A percentile compares a stretch with the other conserved stretches of the same genome.
phyloP scores from a whole-genome alignment of 2,113 vertebrate species.

The Heteronetta atricapilla region DNA sequence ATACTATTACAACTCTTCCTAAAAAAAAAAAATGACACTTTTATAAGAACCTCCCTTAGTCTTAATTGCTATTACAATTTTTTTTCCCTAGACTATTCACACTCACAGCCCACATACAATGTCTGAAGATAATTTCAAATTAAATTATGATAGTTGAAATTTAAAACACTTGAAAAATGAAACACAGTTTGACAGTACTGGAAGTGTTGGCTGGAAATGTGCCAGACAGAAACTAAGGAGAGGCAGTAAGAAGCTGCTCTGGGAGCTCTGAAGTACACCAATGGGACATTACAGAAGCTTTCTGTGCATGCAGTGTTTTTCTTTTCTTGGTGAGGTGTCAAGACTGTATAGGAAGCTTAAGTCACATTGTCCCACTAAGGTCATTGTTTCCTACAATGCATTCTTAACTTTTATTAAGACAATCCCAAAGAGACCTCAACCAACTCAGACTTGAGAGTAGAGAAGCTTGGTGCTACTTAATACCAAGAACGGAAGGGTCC shows the following conservation, averaged over 20 bases:
- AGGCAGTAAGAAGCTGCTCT: neutral
- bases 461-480: neutral
- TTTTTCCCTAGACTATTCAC: conserved; percentile 5
- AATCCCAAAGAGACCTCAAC: neutral
- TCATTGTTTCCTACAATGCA: neutral
- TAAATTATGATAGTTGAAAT: conserved; percentile 40
- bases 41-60: conserved; percentile 10
- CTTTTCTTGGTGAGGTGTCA: neutral
- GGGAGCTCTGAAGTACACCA: neutral
- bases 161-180: conserved; percentile 15
- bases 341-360: neutral
- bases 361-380: neutral
- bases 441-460: neutral
- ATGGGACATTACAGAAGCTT: neutral
- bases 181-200: neutral
- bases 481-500: neutral
- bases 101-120: neutral
- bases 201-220: neutral
- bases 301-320: neutral
- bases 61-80: conserved; percentile 39
- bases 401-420: neutral
- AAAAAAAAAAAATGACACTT: conserved; percentile 14
- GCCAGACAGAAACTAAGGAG: neutral
- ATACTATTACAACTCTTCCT: conserved; percentile 28
- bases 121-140: conserved; percentile 68